These are phyloP conservation scores for Falco concolor DNA, from an alignment of 2,797 vertebrate genomes.

Conservation along the genomic window DNA sequence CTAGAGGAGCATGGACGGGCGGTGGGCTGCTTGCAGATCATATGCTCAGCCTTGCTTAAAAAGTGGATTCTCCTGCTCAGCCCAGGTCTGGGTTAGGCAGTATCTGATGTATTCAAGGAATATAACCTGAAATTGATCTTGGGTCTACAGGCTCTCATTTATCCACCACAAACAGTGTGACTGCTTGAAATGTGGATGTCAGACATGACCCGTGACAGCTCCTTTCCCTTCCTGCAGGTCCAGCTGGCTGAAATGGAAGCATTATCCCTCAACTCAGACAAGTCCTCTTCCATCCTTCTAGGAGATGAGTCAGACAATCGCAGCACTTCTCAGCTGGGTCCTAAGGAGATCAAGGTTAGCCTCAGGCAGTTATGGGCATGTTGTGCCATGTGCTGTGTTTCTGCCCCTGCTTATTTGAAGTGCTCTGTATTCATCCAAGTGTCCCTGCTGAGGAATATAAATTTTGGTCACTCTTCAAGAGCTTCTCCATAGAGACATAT, in stretches of 20 bases:
- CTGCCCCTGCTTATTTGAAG: not conserved
- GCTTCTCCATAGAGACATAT: not conserved
- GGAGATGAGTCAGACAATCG: constrained; percentile 90
- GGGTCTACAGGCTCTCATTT: constrained; percentile 38
- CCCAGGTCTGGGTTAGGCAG: constrained; percentile 38
- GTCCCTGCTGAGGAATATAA: not conserved
- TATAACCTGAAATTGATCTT: constrained; percentile 37
- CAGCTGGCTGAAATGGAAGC: constrained; percentile 96
- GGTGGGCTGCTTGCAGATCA: not conserved
- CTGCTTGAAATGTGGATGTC: not conserved
- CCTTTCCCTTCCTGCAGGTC: constrained; percentile 79
- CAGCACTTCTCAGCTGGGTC: constrained; percentile 78
- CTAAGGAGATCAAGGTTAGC: constrained; percentile 81
- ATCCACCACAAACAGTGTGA: constrained; percentile 17
- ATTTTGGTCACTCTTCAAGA: not conserved
- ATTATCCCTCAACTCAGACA: constrained; percentile 92
- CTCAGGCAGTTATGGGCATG: not conserved
- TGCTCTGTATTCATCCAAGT: not conserved
- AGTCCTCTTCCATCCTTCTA: constrained; percentile 89
- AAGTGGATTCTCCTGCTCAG: constrained; percentile 15
- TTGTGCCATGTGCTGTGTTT: not conserved
- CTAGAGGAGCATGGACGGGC: constrained; percentile 14
- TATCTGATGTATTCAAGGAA: not conserved
- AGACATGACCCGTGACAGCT: not conserved
- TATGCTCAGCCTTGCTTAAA: constrained; percentile 4